Conservation (phyloP, 2,797 vertebrate genomes). For the Spheniscus humboldti region DNA sequence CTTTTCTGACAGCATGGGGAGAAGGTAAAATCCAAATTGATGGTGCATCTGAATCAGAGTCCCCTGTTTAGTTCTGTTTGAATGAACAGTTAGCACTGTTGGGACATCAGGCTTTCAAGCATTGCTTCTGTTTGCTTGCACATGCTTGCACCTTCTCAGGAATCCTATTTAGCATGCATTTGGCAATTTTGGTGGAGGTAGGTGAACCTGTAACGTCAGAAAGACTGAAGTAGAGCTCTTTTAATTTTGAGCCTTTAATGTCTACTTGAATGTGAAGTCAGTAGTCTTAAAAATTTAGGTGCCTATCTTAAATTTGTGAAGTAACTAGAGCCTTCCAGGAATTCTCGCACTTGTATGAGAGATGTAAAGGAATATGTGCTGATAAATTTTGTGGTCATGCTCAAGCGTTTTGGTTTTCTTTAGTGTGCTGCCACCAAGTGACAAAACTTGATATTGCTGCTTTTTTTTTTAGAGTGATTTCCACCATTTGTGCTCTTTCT, state of each 20-base stretch:
- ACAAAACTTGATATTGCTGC: not conserved
- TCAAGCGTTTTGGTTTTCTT: not conserved
- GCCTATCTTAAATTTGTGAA: not conserved
- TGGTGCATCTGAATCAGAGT: not conserved
- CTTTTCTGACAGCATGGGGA: not conserved
- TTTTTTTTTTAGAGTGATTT: not conserved
- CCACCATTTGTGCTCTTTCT: not conserved
- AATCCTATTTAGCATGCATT: accelerated
- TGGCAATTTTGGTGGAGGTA: not conserved
- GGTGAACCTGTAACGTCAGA: not conserved
- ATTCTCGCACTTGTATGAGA: not conserved
- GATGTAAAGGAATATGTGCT: not conserved
- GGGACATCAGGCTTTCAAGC: not conserved
- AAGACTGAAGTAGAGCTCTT: not conserved
- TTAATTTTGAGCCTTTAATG: not conserved
- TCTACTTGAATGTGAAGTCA: not conserved
- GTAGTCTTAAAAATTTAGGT: not conserved
- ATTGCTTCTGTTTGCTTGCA: not conserved
- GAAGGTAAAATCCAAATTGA: not conserved
- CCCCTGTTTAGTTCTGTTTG: not conserved
- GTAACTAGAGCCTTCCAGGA: not conserved
- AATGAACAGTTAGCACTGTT: not conserved
- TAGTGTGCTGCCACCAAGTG: slow-evolving; percentile 54
- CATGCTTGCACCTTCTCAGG: not conserved
- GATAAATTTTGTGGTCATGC: not conserved